Evolutionary conservation across 2,113 vertebrate species (phyloP), one percentile per base, ranked within the genome.

Genomic region (Rallus limicola): DNA sequence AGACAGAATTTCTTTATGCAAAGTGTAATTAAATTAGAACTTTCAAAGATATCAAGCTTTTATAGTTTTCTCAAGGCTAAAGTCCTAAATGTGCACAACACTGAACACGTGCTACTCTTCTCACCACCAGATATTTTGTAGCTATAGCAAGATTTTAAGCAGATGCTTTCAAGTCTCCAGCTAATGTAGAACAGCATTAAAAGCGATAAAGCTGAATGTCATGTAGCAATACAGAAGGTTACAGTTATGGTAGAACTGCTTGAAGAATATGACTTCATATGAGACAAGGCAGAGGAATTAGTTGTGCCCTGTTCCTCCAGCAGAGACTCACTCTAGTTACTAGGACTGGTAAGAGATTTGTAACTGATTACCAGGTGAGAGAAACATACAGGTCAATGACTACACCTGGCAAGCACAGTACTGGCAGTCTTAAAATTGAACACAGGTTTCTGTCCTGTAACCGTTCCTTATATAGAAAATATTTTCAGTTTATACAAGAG

Each of bases 21-120:
- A 92, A 60, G 2, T 71, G 48, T 93, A 94, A 88, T 88, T 86
- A 88, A 93, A 92, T 86, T 90, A 71, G 52, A 88, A 79, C 31
- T 79, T 78, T 21, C 17, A 82, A 82, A 90, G 24, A 59, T 62
- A 74, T 0, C 68, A 26, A 52, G 10, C 25, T 93, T 93, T 80
- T 72, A 48, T 34, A 78, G 13, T 65, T 95, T 91, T 93, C 44
- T 83, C 56, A 77, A 68, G 42, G 48, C 33, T 81, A 81, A 80
- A 95, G 10, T 20, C 10, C 38, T 67, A 53, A 88, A 75, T 11
- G 76, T 88, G 16, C 29, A 38, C 31, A 69, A 52, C 34, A 23
- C 24, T 55, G 31, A 55, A 48, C 16, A 67, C 5, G 5, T 81
- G 33, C 19, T 56, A 24, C 13, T 72, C 23, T 64, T 53, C 74